Base-by-base conservation (phyloP, 2,888 invertebrate species). In the Melitaea athalia region DNA sequence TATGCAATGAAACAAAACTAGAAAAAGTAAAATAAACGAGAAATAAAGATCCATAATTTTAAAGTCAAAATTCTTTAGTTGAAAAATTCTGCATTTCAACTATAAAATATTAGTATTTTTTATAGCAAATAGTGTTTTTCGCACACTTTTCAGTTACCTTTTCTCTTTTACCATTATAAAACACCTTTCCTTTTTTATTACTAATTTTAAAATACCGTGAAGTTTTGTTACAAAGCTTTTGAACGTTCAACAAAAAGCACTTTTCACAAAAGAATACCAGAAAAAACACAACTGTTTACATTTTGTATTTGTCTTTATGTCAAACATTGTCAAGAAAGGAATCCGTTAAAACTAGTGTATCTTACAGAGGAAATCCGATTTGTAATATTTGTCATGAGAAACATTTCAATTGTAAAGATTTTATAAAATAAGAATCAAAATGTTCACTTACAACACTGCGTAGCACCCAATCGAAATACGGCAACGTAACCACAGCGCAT, bases 151-250 rank as follows among this genome's bases (percentile, higher is more conserved):
- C 38, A 31, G n/a, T 55, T 55, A 31, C 53, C 53, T 55, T 55
- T 55, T 55, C 53, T 45, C 33, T 47, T 61, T 61, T 55, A 47
- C 45, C 53, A 42, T 61, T 55, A 55, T 55, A 61, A 61, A 55
- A 66, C 59, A 65, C 17, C 52, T 65, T 60, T 60, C 53, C 53
- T 24, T 24, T 66, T 66, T 52, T 66, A 66, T 38, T 55, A 53
- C 61, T 66, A 61, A 61, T 66, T 66, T 62, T 49, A 62, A 67
- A 67, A 67, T 47, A 55, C 55, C 55, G 61, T 42, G 55, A 67
- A 67, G 61, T 67, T 62, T 62, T 47, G 60, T 60, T 47, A 60
- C 49, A 55, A 49, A 11, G 42, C 49, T 67, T 17, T 53, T 66
- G 45, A 61, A 55, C 24, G 38, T 49, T 55, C 49, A 55, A 62